Percentiles rank a stretch among this genome's conserved stretches.
Evolutionary conservation across 2,888 invertebrate species (phyloP).

Genomic region (Rugalucina vietnamica): DNA sequence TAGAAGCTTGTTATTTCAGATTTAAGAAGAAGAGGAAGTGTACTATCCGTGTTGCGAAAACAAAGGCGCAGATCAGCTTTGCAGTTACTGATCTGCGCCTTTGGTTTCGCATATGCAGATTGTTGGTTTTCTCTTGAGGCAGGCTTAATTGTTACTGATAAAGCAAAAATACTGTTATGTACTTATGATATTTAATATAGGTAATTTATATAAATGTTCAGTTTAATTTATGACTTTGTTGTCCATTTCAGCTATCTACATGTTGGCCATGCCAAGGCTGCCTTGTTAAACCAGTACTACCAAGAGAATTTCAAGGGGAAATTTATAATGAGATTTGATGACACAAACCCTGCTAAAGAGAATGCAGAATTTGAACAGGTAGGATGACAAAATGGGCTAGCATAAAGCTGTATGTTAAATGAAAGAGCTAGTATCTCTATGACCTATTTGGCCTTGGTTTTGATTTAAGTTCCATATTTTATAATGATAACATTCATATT

Average conservation of each 20-base stretch:
- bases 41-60: too few species aligned
- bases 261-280: constrained; percentile 99
- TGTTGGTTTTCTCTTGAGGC: too few species aligned
- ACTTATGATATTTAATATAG: background rate
- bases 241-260: constrained; percentile 92
- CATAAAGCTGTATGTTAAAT: too few species aligned
- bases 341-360: constrained; percentile 99
- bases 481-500: too few species aligned
- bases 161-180: too few species aligned
- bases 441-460: too few species aligned
- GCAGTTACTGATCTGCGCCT: background rate
- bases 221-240: background rate
- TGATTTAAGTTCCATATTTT: too few species aligned
- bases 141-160: too few species aligned
- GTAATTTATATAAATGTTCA: background rate
- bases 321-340: constrained; percentile 99
- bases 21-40: too few species aligned
- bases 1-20: too few species aligned
- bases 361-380: constrained; percentile 98
- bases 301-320: constrained; percentile 92
- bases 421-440: too few species aligned
- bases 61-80: background rate
- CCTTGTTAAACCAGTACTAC: constrained; percentile 98
- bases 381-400: too few species aligned
- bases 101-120: background rate